Evolutionary conservation across 2,888 invertebrate species (phyloP).

Genomic region (Spodoptera littoralis): DNA sequence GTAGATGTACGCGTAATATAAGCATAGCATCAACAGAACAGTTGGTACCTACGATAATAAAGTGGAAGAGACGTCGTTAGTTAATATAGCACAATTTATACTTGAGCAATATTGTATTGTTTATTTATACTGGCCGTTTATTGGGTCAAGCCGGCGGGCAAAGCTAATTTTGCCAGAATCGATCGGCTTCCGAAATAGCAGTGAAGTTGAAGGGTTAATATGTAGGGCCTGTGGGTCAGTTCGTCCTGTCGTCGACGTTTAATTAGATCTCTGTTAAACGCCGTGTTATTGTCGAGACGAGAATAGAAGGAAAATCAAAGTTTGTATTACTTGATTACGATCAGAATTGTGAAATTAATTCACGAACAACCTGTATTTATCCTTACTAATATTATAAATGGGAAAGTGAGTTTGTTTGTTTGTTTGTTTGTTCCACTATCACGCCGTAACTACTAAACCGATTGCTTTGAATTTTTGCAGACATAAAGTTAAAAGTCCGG

Average conservation of each 20-base stretch:
- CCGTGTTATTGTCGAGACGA: constrained; percentile 28
- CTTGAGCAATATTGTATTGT: constrained; percentile 39
- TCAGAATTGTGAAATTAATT: too few relatives aligned
- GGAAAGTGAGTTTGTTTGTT: too few relatives aligned
- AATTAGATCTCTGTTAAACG: constrained; percentile 35
- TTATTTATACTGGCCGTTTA: constrained; percentile 57
- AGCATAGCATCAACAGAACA: constrained; percentile 25
- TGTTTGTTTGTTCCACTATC: too few relatives aligned
- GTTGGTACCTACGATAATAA: constrained; percentile 26
- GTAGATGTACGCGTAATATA: constrained; percentile 19
- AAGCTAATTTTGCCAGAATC: constrained; percentile 54
- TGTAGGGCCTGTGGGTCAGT: constrained; percentile 40
- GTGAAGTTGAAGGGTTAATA: constrained; percentile 46
- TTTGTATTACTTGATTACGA: too few relatives aligned
- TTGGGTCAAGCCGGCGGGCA: constrained; percentile 55
- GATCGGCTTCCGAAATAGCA: constrained; percentile 55
- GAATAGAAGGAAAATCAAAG: not conserved
- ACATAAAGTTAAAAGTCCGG: too few relatives aligned
- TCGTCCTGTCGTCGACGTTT: constrained; percentile 26
- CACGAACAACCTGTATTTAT: too few relatives aligned
- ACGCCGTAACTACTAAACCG: too few relatives aligned
- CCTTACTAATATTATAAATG: too few relatives aligned
- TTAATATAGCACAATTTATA: constrained; percentile 37
- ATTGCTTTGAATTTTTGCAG: too few relatives aligned
- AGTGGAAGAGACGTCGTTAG: constrained; percentile 18